phyloP scores from a whole-genome alignment of 2,113 vertebrate genomes.

The Hyperoodon ampullatus region DNA sequence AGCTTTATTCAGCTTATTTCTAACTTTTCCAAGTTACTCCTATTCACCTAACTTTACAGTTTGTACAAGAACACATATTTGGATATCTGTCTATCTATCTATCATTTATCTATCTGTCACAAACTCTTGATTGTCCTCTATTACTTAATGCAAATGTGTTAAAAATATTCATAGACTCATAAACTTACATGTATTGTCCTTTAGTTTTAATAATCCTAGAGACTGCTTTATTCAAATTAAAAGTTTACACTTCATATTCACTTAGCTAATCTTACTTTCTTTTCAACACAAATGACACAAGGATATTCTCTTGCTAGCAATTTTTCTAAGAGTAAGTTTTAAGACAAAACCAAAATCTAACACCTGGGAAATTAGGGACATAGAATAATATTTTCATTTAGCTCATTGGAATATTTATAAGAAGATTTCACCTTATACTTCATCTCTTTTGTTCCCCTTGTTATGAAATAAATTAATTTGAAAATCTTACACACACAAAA shows the following conservation, averaged over 20 bases:
- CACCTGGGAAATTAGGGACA: neutral
- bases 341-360: slow-evolving; percentile 12
- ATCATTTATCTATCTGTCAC: neutral
- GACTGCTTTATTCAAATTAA: neutral
- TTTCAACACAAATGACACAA: neutral
- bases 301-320: neutral
- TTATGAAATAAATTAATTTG: neutral
- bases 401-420: neutral
- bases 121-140: neutral
- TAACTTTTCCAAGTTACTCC: neutral
- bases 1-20: neutral
- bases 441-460: neutral
- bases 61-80: neutral
- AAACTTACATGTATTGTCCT: neutral
- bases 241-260: neutral
- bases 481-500: neutral
- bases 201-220: neutral
- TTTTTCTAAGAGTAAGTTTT: slow-evolving; percentile 25
- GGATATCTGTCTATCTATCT: neutral
- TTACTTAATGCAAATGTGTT: neutral
- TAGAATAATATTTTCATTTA: neutral
- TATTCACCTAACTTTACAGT: neutral
- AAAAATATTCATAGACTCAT: neutral
- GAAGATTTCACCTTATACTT: neutral
- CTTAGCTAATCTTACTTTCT: neutral